Conservation (phyloP, 2,797 vertebrate species). For the Apogon hyalosoma region DNA sequence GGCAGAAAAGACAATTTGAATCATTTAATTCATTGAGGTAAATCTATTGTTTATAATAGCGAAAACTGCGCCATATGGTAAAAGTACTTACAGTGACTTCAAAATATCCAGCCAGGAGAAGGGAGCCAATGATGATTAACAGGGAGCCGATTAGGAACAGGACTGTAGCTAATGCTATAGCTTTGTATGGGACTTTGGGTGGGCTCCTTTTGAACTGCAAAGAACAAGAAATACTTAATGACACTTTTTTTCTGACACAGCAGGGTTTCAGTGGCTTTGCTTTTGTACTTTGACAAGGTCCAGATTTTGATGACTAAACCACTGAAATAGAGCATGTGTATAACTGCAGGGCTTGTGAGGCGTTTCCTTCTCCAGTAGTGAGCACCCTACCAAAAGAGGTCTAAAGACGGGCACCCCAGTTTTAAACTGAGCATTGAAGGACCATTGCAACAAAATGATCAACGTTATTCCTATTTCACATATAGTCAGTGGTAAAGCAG, state of each 20-base stretch:
- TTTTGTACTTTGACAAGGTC: not conserved
- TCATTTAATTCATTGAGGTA: not conserved
- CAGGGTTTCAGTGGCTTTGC: not conserved
- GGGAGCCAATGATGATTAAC: constrained; percentile 92
- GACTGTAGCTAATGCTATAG: constrained; percentile 90
- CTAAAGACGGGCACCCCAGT: too few species aligned
- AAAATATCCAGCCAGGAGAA: constrained; percentile 94
- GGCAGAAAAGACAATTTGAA: constrained; percentile 11
- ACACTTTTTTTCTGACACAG: constrained; percentile 7
- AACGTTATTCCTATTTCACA: too few species aligned
- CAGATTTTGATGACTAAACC: too few species aligned
- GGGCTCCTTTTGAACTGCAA: constrained; percentile 95
- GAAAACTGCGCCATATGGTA: not conserved
- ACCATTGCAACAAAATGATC: too few species aligned
- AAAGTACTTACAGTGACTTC: constrained; percentile 88
- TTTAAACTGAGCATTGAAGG: too few species aligned
- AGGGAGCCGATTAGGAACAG: constrained; percentile 95
- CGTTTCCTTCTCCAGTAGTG: too few species aligned
- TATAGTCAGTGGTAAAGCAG: too few species aligned
- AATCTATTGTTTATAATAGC: not conserved
- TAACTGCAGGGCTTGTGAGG: too few species aligned
- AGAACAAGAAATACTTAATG: constrained; percentile 46
- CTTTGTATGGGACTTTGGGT: constrained; percentile 97
- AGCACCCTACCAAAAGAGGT: too few species aligned
- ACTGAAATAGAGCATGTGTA: too few species aligned